Evolutionary conservation across 2,113 vertebrate genomes (phyloP).

Genomic region (Dascyllus trimaculatus): DNA sequence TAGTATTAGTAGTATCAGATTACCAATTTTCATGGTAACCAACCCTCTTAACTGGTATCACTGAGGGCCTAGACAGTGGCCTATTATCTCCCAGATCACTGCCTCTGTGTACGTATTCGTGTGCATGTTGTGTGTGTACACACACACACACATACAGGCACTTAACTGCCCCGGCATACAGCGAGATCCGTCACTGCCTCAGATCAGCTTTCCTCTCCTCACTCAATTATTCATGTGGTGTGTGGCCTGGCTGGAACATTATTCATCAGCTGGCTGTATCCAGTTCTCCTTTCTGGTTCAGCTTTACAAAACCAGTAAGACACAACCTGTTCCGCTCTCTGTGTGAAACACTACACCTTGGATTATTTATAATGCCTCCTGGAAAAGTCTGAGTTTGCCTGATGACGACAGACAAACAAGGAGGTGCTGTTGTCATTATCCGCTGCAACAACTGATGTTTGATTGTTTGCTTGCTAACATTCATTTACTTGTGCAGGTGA

Average conservation of each 20-base stretch:
- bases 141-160: conserved; percentile 2
- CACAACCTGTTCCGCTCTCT: conserved; percentile 28
- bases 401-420: conserved; percentile 48
- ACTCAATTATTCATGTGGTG: conserved; percentile 84
- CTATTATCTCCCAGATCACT: conserved; percentile 46
- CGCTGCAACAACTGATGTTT: conserved; percentile 9
- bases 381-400: conserved; percentile 37
- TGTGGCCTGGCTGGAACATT: conserved; percentile 78
- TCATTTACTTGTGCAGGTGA: neutral
- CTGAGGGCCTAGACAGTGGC: conserved; percentile 12
- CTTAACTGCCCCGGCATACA: conserved; percentile 27
- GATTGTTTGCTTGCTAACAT: conserved; percentile 16
- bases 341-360: conserved; percentile 67
- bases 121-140: conserved; percentile 10
- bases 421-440: conserved; percentile 15
- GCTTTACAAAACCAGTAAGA: conserved; percentile 51
- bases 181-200: conserved; percentile 47
- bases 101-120: neutral
- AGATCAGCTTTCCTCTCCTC: conserved; percentile 78
- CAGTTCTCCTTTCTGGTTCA: conserved; percentile 74
- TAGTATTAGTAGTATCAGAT: conserved; percentile 18
- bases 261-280: conserved; percentile 79
- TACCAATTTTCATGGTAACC: conserved; percentile 38
- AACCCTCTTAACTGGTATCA: conserved; percentile 17
- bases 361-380: conserved; percentile 67